Base-by-base conservation (phyloP, 2,113 vertebrate genomes). In the Cromileptes altivelis region DNA sequence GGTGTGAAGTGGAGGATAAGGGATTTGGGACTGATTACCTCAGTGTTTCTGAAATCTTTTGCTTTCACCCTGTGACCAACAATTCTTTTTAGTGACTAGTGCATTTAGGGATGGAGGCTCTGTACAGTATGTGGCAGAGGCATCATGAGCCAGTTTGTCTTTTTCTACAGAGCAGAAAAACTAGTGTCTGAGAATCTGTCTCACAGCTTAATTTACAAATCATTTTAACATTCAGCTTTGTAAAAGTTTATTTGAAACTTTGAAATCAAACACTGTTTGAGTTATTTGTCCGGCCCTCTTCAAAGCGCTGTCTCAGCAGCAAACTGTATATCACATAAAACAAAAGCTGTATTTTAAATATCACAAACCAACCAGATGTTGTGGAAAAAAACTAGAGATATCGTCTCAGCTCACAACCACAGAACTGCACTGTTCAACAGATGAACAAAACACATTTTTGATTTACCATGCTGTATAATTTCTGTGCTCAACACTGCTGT, bases 341-440 rank as follows among this genome's bases (percentile, higher is more conserved):
- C 71, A 68, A 82, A 75, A 71, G 55, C 58, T 50, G 60, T 11
- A 58, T 67, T 88, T 78, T 8, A 64, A 65, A 63, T 72, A 55
- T 78, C 53, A 63, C 40, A 50, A 70, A 70, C 18, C 21, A 53
- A 73, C 75, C 84, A 74, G 75, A 88, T 85, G 70, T 75, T 72
- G n/a, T 45, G 76, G 71, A 68, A 78, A 19, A 37, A 69, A 78
- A 25, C 61, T 63, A 63, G 21, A 78, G 70, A 71, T 56, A 23
- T 70, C 37, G 15, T 85, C 67, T 78, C 70, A 42, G 75, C 77
- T 75, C 68, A 17, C 21, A 19, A 42, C 71, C 79, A 50, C 78
- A 89, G 30, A 64, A 25, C 71, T 33, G 69, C 55, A 74, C 71
- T 49, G 69, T 84, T 70, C 37, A 75, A 25, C 57, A 78, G 70